Evolutionary conservation across 2,113 vertebrate genomes (phyloP).

Genomic region (Scytalopus superciliaris): DNA sequence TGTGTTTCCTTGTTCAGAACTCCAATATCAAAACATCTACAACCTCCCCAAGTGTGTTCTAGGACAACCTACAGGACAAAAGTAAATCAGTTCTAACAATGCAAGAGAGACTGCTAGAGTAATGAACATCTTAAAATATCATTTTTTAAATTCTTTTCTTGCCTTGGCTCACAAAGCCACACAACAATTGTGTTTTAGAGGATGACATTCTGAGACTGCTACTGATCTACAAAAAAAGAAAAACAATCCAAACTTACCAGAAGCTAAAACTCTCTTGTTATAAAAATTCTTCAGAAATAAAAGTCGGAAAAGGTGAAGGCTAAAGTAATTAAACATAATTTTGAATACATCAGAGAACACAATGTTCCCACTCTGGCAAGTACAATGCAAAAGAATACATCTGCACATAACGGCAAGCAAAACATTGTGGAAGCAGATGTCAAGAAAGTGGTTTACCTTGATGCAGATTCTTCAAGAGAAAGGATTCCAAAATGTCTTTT

Average conservation of each 20-base stretch:
- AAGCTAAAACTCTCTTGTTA: not conserved
- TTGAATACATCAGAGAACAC: not conserved
- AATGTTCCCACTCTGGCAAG: not conserved
- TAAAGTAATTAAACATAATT: not conserved
- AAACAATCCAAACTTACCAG: not conserved
- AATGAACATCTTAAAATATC: not conserved
- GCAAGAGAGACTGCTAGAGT: not conserved
- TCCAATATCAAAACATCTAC: constrained; percentile 1
- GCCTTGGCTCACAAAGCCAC: not conserved
- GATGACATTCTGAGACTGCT: not conserved
- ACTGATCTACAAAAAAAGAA: not conserved
- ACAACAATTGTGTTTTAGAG: not conserved
- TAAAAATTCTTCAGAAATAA: not conserved
- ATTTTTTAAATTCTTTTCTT: not conserved
- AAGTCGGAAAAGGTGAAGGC: not conserved
- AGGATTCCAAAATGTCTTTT: not conserved
- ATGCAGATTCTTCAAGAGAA: not conserved
- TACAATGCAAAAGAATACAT: not conserved
- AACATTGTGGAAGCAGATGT: not conserved
- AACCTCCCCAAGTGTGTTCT: not conserved
- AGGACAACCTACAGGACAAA: constrained; percentile 12
- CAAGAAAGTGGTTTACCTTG: not conserved
- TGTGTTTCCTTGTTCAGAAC: not conserved
- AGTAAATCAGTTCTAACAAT: not conserved
- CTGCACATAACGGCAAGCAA: not conserved